phyloP scores from a whole-genome alignment of 2,113 vertebrate species.

The Anthoscopus minutus region DNA sequence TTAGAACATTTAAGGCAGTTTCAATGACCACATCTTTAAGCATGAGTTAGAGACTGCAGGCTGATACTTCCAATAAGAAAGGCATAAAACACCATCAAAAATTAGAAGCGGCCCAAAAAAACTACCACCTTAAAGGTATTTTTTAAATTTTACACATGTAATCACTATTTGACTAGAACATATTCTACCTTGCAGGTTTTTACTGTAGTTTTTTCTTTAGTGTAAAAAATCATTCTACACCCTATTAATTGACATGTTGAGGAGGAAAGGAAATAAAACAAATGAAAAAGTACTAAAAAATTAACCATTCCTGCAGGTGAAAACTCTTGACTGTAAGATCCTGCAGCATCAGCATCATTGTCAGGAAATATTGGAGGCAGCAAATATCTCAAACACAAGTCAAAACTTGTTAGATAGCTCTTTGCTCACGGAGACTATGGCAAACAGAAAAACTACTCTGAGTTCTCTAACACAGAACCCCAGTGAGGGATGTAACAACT shows the following conservation, averaged over 20 bases:
- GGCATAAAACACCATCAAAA: neutral
- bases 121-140: neutral
- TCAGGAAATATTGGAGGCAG: neutral
- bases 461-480: neutral
- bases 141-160: neutral
- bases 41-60: neutral
- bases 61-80: neutral
- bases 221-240: neutral
- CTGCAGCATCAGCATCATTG: neutral
- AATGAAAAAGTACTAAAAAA: neutral
- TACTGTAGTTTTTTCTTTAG: neutral
- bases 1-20: neutral
- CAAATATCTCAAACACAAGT: neutral
- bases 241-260: neutral
- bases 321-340: neutral
- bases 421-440: neutral
- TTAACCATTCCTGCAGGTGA: neutral
- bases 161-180: neutral
- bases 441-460: neutral
- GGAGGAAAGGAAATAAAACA: neutral
- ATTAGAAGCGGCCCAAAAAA: neutral
- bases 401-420: neutral
- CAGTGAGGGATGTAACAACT: neutral
- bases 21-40: neutral
- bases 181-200: neutral